Base-by-base conservation (phyloP, 2,888 invertebrate species). In the Apomyelois bistriatella region DNA sequence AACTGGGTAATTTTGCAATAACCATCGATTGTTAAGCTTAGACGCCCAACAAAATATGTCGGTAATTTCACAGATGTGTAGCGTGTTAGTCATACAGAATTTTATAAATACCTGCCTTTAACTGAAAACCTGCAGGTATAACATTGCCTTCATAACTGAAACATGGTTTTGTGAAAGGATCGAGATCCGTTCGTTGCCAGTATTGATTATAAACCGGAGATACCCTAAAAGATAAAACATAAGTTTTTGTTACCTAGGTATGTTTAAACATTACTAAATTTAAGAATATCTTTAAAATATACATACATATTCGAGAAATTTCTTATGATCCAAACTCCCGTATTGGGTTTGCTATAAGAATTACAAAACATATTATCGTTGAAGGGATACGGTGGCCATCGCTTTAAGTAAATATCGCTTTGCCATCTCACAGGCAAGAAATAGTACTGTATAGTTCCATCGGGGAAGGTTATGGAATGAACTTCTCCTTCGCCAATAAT, bases 401-500 rank as follows among this genome's bases (percentile, higher is more conserved):
- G 68, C 51, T 72, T 49, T 3, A 12, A n/a, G 3, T 65, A 65
- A 10, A 35, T 16, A n/a, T 46, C 46, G n/a, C 32, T 46, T 16
- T 5, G 32, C 46, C 46, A 46, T 32, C 46, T 46, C 5, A 46
- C 32, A 10, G 88, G 89, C 32, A 78, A 57, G 59, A 89, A 90
- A 53, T 77, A 77, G 40, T 75, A 75, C 58, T 85, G 85, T 1
- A 77, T 56, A 32, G 68, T 75, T 28, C 90, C 90, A 60, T 90
- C 85, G 1, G 85, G 80, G 38, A 76, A 66, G 22, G 72, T 59
- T 2, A 84, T 41, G 1, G 84, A 69, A 1, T 70, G 68, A 3
- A 90, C 74, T 49, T 87, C 82, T 16, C 90, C 90, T 61, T 89
- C 88, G 7, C 90, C 88, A 46, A 84, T 65, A 60, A 88, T 64